phyloP scores from a whole-genome alignment of 1,140 invertebrate genomes.

The Berghia stephanieae region DNA sequence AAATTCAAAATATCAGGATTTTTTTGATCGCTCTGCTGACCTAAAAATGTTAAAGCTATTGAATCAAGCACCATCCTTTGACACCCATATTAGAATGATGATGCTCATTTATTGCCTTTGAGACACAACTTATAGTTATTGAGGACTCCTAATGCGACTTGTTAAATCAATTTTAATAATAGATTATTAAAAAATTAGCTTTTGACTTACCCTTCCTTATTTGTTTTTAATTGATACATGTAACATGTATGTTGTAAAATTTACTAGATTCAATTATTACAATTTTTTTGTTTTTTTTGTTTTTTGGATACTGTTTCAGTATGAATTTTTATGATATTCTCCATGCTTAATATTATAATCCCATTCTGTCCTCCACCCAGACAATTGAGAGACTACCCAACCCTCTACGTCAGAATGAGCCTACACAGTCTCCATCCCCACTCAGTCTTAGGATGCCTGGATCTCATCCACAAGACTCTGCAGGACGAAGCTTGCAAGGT shows the following conservation, averaged over 20 bases:
- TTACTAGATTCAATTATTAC: neutral
- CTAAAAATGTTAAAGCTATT: too few species aligned
- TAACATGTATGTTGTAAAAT: neutral
- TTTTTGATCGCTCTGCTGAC: too few species aligned
- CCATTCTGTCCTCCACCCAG: constrained; percentile 6
- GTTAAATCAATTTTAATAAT: too few species aligned
- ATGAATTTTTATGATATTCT: constrained; percentile 14
- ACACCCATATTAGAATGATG: too few species aligned
- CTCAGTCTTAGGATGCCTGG: constrained; percentile 19
- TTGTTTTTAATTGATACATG: too few species aligned
- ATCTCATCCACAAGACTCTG: constrained; percentile 19
- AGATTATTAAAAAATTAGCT: too few species aligned
- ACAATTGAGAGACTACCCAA: constrained; percentile 47
- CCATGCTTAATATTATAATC: neutral
- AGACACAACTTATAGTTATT: too few species aligned
- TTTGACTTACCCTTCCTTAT: too few species aligned
- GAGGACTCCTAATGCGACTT: too few species aligned
- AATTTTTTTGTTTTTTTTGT: neutral
- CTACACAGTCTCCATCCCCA: neutral
- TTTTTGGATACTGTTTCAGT: neutral
- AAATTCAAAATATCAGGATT: too few species aligned
- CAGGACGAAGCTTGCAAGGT: neutral
- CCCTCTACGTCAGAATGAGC: constrained; percentile 34
- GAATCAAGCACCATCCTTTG: too few species aligned
- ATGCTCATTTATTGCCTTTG: too few species aligned